phyloP scores from a whole-genome alignment of 1,140 invertebrate species.

The Trichonephila inaurata region DNA sequence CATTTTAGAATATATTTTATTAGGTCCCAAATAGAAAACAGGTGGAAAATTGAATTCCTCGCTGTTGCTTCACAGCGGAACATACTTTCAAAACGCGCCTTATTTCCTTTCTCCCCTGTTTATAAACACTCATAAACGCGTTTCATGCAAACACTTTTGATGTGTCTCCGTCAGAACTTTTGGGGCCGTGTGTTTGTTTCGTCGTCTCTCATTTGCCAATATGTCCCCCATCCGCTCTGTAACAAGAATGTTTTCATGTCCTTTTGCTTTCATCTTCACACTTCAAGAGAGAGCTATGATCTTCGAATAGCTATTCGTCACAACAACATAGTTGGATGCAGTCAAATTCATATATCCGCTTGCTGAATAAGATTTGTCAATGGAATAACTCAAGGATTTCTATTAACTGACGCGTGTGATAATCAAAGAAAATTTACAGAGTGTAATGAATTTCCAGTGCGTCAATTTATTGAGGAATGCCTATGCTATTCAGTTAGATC shows the following conservation, averaged over 20 bases:
- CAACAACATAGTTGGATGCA: neutral
- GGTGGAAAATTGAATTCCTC: conserved; percentile 4
- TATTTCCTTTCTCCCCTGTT: conserved; percentile 27
- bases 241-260: neutral
- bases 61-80: neutral
- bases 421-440: no score
- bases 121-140: conserved; percentile 44
- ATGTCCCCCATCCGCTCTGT: neutral
- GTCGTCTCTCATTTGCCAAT: conserved; percentile 4
- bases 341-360: no score
- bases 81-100: neutral
- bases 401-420: no score
- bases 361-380: no score
- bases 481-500: no score
- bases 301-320: conserved; percentile 47
- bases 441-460: no score
- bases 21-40: neutral
- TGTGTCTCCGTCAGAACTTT: conserved; percentile 30
- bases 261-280: neutral
- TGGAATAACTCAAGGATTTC: no score
- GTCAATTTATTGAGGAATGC: no score
- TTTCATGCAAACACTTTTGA: conserved; percentile 40
- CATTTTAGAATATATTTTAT: neutral
- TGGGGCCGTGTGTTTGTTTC: conserved; percentile 25
- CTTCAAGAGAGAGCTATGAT: conserved; percentile 8